Evolutionary conservation across 2,888 invertebrate species (phyloP).

Genomic region (Operophtera brumata): DNA sequence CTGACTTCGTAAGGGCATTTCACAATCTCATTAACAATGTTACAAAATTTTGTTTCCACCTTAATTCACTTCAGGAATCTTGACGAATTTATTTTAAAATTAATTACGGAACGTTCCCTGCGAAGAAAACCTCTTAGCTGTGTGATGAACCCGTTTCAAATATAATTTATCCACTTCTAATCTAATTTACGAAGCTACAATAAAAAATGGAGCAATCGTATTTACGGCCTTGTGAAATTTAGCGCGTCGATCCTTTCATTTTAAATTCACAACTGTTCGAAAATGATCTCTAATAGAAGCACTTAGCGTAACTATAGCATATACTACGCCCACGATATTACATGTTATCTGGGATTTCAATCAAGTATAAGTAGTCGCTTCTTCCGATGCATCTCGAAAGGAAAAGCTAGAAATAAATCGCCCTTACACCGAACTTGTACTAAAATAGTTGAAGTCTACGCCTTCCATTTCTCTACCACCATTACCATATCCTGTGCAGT

Average conservation of each 20-base stretch:
- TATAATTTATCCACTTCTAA: conserved; percentile 62
- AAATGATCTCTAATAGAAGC: conserved; percentile 11
- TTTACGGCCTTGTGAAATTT: conserved; percentile 6
- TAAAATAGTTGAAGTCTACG: conserved; percentile 72
- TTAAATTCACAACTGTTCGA: conserved; percentile 1
- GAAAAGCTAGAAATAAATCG: conserved; percentile 78
- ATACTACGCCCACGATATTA: conserved; percentile 37
- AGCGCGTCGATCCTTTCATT: neutral
- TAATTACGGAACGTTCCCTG: conserved; percentile 48
- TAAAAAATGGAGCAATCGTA: conserved; percentile 8
- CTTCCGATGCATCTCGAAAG: conserved; percentile 56
- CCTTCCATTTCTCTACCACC: conserved; percentile 69
- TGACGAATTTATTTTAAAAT: conserved; percentile 60
- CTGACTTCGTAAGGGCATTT: conserved; percentile 29
- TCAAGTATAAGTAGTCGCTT: conserved; percentile 47
- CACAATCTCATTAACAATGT: conserved; percentile 39
- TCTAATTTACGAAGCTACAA: conserved; percentile 36
- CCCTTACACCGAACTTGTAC: conserved; percentile 70
- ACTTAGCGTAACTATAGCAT: conserved; percentile 30
- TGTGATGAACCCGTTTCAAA: conserved; percentile 51
- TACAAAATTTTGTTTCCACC: conserved; percentile 45
- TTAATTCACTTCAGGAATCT: conserved; percentile 52
- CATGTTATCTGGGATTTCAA: conserved; percentile 43
- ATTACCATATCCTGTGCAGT: conserved; percentile 76
- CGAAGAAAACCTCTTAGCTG: conserved; percentile 47